phyloP scores from a whole-genome alignment of 2,888 invertebrate species.

The Drosophila planitibia region DNA sequence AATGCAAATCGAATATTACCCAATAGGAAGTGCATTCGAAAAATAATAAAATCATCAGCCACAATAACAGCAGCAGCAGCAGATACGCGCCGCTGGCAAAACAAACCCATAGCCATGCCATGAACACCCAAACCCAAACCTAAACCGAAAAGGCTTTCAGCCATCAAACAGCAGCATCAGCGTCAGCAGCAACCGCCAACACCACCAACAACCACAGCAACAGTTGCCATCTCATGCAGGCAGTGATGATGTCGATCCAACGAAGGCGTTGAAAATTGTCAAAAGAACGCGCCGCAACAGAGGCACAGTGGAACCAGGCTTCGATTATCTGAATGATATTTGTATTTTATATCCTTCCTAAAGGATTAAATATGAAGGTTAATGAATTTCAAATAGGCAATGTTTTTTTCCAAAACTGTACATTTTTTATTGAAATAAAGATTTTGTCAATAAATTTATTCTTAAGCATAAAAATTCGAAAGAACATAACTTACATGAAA shows the following conservation, averaged over 20 bases:
- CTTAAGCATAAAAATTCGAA: not conserved
- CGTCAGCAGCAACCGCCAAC: conserved; percentile 25
- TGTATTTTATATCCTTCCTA: not conserved
- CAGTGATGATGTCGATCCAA: conserved; percentile 62
- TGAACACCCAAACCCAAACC: conserved; percentile 45
- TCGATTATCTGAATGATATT: not conserved
- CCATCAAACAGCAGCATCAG: conserved; percentile 76
- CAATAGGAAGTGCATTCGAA: conserved; percentile 76
- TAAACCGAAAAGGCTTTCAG: conserved; percentile 42
- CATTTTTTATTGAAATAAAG: not conserved
- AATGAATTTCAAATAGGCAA: not conserved
- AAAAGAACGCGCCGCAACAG: conserved; percentile 77
- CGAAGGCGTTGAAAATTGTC: conserved; percentile 82
- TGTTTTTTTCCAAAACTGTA: not conserved
- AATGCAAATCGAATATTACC: conserved; percentile 80
- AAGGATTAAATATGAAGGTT: not conserved
- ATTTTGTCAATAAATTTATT: not conserved
- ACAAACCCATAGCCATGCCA: conserved; percentile 63
- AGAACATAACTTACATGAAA: not conserved
- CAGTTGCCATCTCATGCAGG: conserved; percentile 78
- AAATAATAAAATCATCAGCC: conserved; percentile 80
- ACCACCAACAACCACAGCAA: conserved; percentile 41
- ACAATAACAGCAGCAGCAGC: conserved; percentile 44
- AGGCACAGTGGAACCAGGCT: conserved; percentile 50
- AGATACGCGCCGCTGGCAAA: conserved; percentile 60